Conservation (phyloP, 1,140 invertebrate species). For the Panagrolaimus sp. region DNA sequence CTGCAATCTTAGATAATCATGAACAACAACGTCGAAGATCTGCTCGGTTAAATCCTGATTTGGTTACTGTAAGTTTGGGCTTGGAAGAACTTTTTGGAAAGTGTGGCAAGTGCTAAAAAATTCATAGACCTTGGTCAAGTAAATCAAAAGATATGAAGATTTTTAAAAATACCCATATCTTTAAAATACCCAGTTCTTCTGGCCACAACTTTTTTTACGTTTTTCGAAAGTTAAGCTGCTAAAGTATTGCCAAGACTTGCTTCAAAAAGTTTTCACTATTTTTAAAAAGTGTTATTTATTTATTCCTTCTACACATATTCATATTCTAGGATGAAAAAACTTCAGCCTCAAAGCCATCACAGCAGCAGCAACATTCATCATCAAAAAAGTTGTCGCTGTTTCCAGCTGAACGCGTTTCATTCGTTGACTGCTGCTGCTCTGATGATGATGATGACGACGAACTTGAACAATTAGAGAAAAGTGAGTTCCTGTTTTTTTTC, state of each 20-base stretch:
- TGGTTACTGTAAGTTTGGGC: background rate
- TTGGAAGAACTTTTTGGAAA: background rate
- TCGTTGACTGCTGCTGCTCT: background rate
- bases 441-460: slow-evolving; percentile 25
- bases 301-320: too few species aligned
- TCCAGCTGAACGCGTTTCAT: too few species aligned
- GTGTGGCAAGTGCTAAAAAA: too few species aligned
- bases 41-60: background rate
- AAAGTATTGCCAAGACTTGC: too few species aligned
- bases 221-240: too few species aligned
- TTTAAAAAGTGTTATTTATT: background rate
- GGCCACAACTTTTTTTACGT: too few species aligned
- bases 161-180: too few species aligned
- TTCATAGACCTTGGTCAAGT: too few species aligned
- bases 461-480: slow-evolving; percentile 27
- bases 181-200: too few species aligned
- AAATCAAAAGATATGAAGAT: too few species aligned
- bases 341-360: background rate
- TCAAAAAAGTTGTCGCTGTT: too few species aligned
- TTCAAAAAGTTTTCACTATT: background rate
- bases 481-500: slow-evolving; percentile 17
- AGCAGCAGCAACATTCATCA: too few species aligned
- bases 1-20: slow-evolving; percentile 17
- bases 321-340: background rate
- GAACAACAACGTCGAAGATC: background rate